Base-by-base conservation (phyloP, 1,140 invertebrate genomes). In the Drosophila burlai region DNA sequence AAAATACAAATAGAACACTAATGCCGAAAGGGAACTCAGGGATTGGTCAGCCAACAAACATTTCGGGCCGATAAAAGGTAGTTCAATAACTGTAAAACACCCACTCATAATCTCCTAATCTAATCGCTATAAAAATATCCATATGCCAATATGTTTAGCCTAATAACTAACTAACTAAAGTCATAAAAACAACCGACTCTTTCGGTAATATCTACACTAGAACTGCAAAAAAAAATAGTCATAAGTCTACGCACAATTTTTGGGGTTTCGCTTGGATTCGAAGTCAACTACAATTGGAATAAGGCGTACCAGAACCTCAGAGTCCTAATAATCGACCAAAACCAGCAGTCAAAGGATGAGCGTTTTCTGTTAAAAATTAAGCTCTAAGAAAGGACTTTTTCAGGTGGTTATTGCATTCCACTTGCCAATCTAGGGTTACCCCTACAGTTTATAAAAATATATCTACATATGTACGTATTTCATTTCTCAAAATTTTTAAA, bases 121-220 rank as follows among this genome's bases (percentile, higher is more conserved):
- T 68, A 36, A 69, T 54, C 64, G 63, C 34, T 54, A 68, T 45
- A 24, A 29, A 54, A 69, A 36, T 34, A 68, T 67, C n/a, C 34
- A 67, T 36, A 18, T 45, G 63, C 38, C 47, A 46, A 18, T 46
- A 26, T 16, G 16, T 21, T 52, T 21, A 34, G 31, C n/a, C n/a
- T 47, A 34, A 67, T 64, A 49, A 10, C 43, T 24, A 24, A 24
- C 24, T 24, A 3, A 24, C 24, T 24, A 66, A 43, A 16, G 21
- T 63, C 38, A 24, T 67, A 15, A 16, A 4, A 47, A 47, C 26
- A 40, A 31, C 10, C n/a, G 0, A 40, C 11, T 21, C 26, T 49
- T 29, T 7, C 29, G 26, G 34, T 38, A 18, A 31, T 36, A 15
- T 38, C 36, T 24, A 45, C 29, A 34, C 10, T 15, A 13, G 7